Evolutionary conservation across 2,888 invertebrate genomes (phyloP).

Genomic region (Thalpophila matura): DNA sequence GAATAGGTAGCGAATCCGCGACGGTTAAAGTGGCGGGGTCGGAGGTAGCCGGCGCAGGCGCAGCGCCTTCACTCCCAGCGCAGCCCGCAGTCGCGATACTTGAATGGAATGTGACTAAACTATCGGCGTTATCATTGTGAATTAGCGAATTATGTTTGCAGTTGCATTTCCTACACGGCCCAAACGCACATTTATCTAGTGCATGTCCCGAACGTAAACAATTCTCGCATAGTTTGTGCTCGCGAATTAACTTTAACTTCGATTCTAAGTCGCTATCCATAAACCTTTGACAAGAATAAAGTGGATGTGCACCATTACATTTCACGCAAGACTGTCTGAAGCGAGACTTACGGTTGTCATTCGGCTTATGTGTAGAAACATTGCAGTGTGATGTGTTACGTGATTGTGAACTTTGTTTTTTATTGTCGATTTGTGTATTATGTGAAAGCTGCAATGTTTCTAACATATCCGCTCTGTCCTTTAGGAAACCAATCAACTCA

Average conservation of each 20-base stretch:
- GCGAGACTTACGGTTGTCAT: background rate
- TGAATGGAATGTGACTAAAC: background rate
- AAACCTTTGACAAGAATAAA: background rate
- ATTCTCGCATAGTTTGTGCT: no score
- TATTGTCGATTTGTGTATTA: background rate
- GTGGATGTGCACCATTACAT: background rate
- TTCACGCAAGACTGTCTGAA: background rate
- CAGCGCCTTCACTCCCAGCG: no score
- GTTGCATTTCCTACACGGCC: constrained; percentile 25
- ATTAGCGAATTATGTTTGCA: constrained; percentile 30
- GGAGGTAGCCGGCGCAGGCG: background rate
- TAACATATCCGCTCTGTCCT: background rate
- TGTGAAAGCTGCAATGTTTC: background rate
- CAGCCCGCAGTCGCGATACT: background rate
- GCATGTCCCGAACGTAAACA: constrained; percentile 7
- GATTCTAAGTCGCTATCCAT: background rate
- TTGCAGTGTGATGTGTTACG: background rate
- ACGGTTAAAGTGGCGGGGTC: no score
- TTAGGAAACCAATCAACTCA: background rate
- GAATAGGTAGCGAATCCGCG: background rate
- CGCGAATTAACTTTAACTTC: no score
- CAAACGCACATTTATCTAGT: constrained; percentile 4
- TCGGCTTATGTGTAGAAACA: background rate
- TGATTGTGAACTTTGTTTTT: background rate
- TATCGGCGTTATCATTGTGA: background rate